Evolutionary conservation across 2,797 vertebrate genomes (phyloP), one percentile per base, ranked within the genome.

Genomic region (Macropus fuliginosus): DNA sequence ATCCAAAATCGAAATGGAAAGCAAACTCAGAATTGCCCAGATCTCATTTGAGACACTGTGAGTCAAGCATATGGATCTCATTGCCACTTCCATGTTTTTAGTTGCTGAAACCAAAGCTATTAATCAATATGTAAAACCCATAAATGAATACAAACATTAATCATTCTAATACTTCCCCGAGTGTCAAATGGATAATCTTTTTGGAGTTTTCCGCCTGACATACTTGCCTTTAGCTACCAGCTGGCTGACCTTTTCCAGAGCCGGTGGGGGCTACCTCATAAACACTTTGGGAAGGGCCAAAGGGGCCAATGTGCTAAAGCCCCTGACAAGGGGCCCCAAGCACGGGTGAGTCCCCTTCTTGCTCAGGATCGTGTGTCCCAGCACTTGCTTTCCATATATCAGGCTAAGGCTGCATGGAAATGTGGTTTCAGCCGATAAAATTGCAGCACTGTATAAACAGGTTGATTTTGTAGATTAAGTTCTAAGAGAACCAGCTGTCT

Each of bases 61-160:
- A 97, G 98, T 96, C 96, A 11, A 98, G 98, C 98, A 98, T 98
- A 98, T 98, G 98, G 98, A 98, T 98, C 97, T 98, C 98, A 98
- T 98, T 98, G 98, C 98, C 98, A 98, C 97, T 98, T 98, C 97
- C 95, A 98, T 96, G 98, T 96, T 97, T 81, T 98, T 98, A 98
- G 98, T 98, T 98, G 97, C 96, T 96, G 98, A 98, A 98, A 98
- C 97, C 98, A 98, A 98, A 98, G 98, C 98, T 98, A 98, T 98
- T 98, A 98, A 98, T 98, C 98, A 98, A 98, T 98, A 98, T 93
- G 98, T 98, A 98, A 98, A 98, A 98, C 97, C 97, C 97, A 98
- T 98, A 98, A 98, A 98, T 98, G 98, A 98, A 98, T 97, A 96
- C 97, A 98, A 98, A 97, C 98, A 98, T 98, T 98, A 98, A 98